phyloP scores from a whole-genome alignment of 2,888 invertebrate species.

The Hetaerina titia region DNA sequence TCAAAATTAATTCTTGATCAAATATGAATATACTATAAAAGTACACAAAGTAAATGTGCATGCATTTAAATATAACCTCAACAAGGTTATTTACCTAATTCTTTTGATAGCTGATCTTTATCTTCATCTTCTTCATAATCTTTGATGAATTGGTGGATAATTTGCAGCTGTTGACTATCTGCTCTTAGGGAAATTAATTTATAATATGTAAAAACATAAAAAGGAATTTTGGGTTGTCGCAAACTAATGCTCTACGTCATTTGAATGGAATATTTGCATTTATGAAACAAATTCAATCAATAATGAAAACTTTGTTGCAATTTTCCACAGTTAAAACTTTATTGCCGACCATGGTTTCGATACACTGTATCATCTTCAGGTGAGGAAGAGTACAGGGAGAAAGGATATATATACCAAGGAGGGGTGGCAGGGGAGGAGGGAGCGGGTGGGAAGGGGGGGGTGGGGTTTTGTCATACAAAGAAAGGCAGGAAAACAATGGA shows the following conservation, averaged over 20 bases:
- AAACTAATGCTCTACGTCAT: neutral
- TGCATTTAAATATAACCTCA: too few species aligned
- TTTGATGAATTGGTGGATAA: neutral
- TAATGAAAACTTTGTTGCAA: too few species aligned
- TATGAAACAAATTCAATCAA: too few species aligned
- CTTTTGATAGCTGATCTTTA: neutral
- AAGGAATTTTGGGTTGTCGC: neutral
- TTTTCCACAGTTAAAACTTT: too few species aligned
- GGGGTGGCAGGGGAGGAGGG: too few species aligned
- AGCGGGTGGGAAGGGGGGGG: too few species aligned
- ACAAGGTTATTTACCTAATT: neutral
- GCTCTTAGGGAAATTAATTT: neutral
- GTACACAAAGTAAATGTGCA: neutral
- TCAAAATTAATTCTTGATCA: neutral
- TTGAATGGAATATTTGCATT: neutral
- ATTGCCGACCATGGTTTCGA: too few species aligned
- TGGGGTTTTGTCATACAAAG: too few species aligned
- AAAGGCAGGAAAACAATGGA: too few species aligned
- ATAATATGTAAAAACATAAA: neutral
- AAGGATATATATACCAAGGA: too few species aligned
- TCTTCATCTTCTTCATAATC: slow-evolving; percentile 23
- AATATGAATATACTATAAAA: neutral
- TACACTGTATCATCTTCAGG: too few species aligned
- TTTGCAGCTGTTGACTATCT: slow-evolving; percentile 12
- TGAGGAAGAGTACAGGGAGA: too few species aligned